Percentiles rank a stretch among this genome's conserved stretches.
These are phyloP conservation scores for Tautogolabrus adspersus DNA, from an alignment of 2,113 vertebrate species.

Conservation along the genomic window DNA sequence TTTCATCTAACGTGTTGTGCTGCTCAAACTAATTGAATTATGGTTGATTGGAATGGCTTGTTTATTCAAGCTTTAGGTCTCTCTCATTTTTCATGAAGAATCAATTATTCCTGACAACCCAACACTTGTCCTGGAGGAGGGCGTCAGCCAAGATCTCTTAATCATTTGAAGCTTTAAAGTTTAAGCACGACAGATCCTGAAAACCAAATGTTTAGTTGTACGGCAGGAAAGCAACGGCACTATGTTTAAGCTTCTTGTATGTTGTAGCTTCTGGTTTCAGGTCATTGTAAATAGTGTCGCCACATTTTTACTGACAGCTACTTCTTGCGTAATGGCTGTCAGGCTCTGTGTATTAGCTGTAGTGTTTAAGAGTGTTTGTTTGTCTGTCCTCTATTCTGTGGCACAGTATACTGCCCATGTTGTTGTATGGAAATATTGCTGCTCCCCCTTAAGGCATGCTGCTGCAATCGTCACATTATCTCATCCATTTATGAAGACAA, in stretches of 20 bases:
- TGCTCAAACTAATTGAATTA: no score
- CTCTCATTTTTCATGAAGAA: not conserved
- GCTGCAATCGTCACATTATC: slow-evolving; percentile 38
- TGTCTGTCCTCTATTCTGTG: slow-evolving; percentile 36
- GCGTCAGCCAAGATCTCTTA: slow-evolving; percentile 54
- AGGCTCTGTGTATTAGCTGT: slow-evolving; percentile 23
- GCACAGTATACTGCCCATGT: slow-evolving; percentile 1
- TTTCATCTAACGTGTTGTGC: no score
- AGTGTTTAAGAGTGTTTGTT: slow-evolving; percentile 15
- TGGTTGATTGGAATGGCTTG: no score
- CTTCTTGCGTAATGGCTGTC: slow-evolving; percentile 35
- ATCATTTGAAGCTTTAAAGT: slow-evolving; percentile 46
- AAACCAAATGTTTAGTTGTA: slow-evolving; percentile 23
- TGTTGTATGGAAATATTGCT: slow-evolving; percentile 46
- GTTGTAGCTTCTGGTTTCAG: slow-evolving; percentile 15
- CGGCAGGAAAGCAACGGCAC: slow-evolving; percentile 30
- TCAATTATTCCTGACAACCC: slow-evolving; percentile 5
- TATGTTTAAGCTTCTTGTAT: slow-evolving; percentile 8
- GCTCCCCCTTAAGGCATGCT: slow-evolving; percentile 50
- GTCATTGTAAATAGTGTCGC: slow-evolving; percentile 54
- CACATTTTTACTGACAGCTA: slow-evolving; percentile 13
- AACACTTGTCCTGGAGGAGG: slow-evolving; percentile 44
- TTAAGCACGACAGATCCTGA: slow-evolving; percentile 18
- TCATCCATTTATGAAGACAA: slow-evolving; percentile 51
- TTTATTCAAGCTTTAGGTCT: not conserved